Conservation (phyloP, 2,113 vertebrate species). For the Upupa epops region DNA sequence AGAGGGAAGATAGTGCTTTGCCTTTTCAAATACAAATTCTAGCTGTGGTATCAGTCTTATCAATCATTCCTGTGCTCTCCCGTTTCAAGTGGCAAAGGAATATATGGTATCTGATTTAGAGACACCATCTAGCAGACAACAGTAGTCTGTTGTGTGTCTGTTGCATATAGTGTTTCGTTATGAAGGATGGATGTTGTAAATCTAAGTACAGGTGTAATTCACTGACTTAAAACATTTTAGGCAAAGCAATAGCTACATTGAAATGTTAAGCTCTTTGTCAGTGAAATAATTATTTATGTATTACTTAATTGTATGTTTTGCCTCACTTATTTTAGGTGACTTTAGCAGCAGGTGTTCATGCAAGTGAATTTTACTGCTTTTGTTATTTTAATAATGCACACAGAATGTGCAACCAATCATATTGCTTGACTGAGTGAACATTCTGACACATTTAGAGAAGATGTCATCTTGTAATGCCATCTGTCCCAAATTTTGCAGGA, state of each 20-base stretch:
- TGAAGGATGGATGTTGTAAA: not conserved
- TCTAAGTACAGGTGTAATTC: not conserved
- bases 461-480: slow-evolving; percentile 67
- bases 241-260: not conserved
- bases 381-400: slow-evolving; percentile 63
- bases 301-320: slow-evolving; percentile 48
- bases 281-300: slow-evolving; percentile 15
- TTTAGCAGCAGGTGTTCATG: slow-evolving; percentile 55
- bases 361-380: slow-evolving; percentile 58
- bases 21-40: not conserved
- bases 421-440: slow-evolving; percentile 38
- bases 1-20: not conserved
- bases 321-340: slow-evolving; percentile 28
- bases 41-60: not conserved
- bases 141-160: not conserved
- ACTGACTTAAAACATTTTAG: not conserved
- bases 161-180: not conserved
- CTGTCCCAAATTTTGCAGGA: slow-evolving; percentile 69
- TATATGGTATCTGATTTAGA: not conserved
- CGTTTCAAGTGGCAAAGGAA: not conserved
- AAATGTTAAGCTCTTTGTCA: not conserved
- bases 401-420: slow-evolving; percentile 36
- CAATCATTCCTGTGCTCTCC: not conserved
- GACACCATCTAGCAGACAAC: not conserved
- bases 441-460: slow-evolving; percentile 66